A percentile compares a stretch with the other conserved stretches of the same genome.
These are phyloP conservation scores for Uloborus diversus DNA, from an alignment of 1,140 invertebrate genomes.

Conservation along the genomic window DNA sequence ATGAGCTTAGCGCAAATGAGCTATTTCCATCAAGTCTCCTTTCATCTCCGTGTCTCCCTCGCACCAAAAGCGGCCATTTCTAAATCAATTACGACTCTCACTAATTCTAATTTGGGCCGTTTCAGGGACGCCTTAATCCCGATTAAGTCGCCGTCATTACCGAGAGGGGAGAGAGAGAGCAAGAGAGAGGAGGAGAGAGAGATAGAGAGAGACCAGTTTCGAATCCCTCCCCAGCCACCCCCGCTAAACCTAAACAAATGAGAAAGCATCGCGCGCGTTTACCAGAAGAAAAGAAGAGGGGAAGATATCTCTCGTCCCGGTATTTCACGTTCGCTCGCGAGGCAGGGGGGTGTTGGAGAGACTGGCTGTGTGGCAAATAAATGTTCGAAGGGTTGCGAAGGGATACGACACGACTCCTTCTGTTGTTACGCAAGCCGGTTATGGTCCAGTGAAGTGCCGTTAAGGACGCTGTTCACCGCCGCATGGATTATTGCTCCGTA, in stretches of 20 bases:
- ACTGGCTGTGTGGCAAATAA: slow-evolving; percentile 42
- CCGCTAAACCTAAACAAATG: slow-evolving; percentile 45
- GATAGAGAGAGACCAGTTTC: slow-evolving; percentile 6
- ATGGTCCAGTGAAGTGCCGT: background rate
- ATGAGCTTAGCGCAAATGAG: too few relatives aligned
- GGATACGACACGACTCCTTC: background rate
- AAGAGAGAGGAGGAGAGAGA: too few relatives aligned
- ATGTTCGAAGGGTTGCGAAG: background rate
- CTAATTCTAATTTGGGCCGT: slow-evolving; percentile 53
- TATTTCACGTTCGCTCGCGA: background rate
- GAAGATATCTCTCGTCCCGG: slow-evolving; percentile 26
- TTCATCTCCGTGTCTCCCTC: background rate
- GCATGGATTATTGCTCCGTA: slow-evolving; percentile 30
- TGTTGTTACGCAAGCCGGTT: background rate
- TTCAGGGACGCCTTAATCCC: slow-evolving; percentile 42
- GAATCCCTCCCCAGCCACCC: background rate
- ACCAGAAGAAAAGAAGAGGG: background rate
- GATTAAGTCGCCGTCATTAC: slow-evolving; percentile 50
- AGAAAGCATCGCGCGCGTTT: background rate
- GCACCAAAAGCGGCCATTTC: slow-evolving; percentile 18
- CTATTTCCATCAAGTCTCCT: too few relatives aligned
- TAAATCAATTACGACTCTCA: slow-evolving; percentile 51
- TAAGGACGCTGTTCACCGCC: background rate
- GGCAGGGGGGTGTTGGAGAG: background rate
- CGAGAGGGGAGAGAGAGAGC: background rate